Percentiles rank a stretch among this genome's conserved stretches.
Conservation (phyloP, 1,140 invertebrate species). For the Platyura marginata region DNA sequence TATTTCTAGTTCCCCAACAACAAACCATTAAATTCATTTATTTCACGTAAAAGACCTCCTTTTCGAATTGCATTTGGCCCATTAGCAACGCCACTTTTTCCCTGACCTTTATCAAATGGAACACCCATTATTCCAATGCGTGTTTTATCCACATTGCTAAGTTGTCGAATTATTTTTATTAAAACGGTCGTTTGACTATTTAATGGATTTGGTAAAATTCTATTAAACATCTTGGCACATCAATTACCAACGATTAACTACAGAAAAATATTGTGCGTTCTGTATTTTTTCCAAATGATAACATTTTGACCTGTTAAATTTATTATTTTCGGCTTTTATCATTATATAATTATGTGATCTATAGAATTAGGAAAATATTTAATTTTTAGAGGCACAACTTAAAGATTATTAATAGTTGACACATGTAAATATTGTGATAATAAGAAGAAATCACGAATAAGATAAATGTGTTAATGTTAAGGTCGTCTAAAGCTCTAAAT, state of each 20-base stretch:
- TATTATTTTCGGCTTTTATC: too few relatives aligned
- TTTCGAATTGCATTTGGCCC: constrained; percentile 7
- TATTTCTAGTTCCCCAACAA: too few relatives aligned
- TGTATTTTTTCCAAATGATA: too few relatives aligned
- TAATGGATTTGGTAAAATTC: neutral
- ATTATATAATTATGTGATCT: too few relatives aligned
- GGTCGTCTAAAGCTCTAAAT: too few relatives aligned
- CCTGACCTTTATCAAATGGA: constrained; percentile 34
- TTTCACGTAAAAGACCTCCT: neutral
- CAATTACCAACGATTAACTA: neutral
- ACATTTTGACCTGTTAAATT: too few relatives aligned
- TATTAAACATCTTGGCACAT: neutral
- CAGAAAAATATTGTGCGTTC: neutral
- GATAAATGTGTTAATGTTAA: too few relatives aligned
- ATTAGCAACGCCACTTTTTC: constrained; percentile 13
- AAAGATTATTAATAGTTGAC: too few relatives aligned
- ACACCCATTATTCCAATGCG: constrained; percentile 30
- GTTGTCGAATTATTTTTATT: neutral
- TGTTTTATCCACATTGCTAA: neutral
- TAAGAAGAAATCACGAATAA: too few relatives aligned
- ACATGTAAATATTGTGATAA: too few relatives aligned
- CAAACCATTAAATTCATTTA: neutral
- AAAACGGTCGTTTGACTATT: neutral
- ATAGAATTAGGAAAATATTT: too few relatives aligned
- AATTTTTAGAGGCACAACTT: too few relatives aligned